phyloP scores from a whole-genome alignment of 1,140 invertebrate genomes.

The Pseudomyrmex cubaensis region DNA sequence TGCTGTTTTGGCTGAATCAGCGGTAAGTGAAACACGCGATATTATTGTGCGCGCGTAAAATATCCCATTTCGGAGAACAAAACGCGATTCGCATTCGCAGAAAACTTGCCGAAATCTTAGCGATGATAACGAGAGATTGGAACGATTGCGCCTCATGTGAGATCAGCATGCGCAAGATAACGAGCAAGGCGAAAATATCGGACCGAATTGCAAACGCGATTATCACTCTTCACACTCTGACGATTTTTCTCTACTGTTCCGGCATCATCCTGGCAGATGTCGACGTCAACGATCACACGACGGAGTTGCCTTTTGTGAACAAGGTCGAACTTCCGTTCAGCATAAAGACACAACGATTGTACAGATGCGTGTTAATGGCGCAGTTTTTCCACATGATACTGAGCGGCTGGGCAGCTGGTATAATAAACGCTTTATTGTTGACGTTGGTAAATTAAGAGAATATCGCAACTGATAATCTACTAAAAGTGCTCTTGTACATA shows the following conservation, averaged over 20 bases:
- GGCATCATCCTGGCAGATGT: background rate
- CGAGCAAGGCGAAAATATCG: slow-evolving; percentile 25
- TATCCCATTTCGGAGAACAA: background rate
- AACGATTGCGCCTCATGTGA: background rate
- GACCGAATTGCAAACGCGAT: slow-evolving; percentile 22
- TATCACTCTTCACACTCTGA: background rate
- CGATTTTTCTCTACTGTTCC: slow-evolving; percentile 11
- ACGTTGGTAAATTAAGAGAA: slow-evolving; percentile 21
- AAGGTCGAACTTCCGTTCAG: slow-evolving; percentile 16
- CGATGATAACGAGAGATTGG: background rate
- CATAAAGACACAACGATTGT: background rate
- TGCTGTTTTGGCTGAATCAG: slow-evolving; percentile 22
- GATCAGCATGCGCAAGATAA: background rate
- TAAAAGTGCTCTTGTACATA: too few species aligned
- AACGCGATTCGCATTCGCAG: background rate
- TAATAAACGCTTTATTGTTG: slow-evolving; percentile 32
- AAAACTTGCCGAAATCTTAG: slow-evolving; percentile 14
- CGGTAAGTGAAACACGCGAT: slow-evolving; percentile 10
- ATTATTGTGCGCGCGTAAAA: background rate
- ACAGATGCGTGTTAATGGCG: slow-evolving; percentile 3
- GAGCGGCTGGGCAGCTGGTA: slow-evolving; percentile 3
- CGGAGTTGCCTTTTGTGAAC: background rate
- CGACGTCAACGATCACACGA: background rate
- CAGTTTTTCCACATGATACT: slow-evolving; percentile 10
- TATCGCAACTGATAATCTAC: too few species aligned